Base-by-base conservation (phyloP, 2,888 invertebrate genomes). In the Charanyca ferruginea region DNA sequence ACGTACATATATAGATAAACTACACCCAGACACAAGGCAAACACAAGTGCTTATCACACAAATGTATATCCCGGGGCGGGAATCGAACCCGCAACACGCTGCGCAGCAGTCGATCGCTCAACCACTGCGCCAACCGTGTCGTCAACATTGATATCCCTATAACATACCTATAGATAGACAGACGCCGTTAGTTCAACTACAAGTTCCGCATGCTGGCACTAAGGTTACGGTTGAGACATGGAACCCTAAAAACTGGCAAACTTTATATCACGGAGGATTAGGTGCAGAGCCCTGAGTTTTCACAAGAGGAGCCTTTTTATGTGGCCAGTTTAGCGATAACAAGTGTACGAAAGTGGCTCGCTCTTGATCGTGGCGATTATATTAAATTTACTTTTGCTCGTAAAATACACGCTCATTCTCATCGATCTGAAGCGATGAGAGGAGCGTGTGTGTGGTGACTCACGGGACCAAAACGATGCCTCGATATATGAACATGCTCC, bases 211-310 rank as follows among this genome's bases (percentile, higher is more conserved):
- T 6, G 25, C 25, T 4, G 25, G 25, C 25, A 3, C 25, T 28
- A 8, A 0, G 8, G 25, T 5, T 42, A 22, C n/a, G n/a, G 20
- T 11, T 13, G 11, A 3, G 3, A 6, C 11, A 20, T 32, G 59
- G 71, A 45, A 52, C 25, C 73, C 38, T 42, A 20, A 42, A 48
- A 23, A 2, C 25, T 45, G 41, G 8, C 58, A 38, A 66, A 54
- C 55, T 74, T 73, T 79, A 74, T 75, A 78, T 62, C 57, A 67
- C n/a, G 22, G 28, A 35, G 62, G 79, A 78, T 75, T 73, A 78
- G 60, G 52, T 45, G 78, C 73, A 65, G 66, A 66, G 25, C 55
- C 23, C 32, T 18, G 51, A 65, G 73, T 44, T 48, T 55, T 65
- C 78, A 59, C 55, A 55, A 28, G 42, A 55, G 47, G n/a, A 62